Percentiles rank a stretch among this genome's conserved stretches.
Conservation (phyloP, 2,797 vertebrate species). For the Gobio occitaniae region DNA sequence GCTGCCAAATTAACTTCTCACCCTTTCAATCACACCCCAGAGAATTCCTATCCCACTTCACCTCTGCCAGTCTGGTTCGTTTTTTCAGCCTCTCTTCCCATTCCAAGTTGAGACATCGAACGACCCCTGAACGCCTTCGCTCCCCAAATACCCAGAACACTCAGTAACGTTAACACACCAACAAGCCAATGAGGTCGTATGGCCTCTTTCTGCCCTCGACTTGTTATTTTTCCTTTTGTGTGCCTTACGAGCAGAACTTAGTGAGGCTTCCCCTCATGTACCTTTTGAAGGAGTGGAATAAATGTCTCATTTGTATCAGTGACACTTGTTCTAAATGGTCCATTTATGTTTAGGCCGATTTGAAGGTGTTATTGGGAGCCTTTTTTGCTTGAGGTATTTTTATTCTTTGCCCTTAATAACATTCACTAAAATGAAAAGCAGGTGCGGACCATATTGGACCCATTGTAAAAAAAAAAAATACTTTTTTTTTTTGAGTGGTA, state of each 20-base stretch:
- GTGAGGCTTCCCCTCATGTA: constrained; percentile 48
- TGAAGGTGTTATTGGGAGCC: constrained; percentile 97
- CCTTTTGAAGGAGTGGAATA: constrained; percentile 41
- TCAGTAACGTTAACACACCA: constrained; percentile 55
- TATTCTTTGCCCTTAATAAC: constrained; percentile 98
- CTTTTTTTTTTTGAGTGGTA: constrained; percentile 84
- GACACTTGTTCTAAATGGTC: constrained; percentile 83
- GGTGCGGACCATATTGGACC: constrained; percentile 94
- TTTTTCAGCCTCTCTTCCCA: constrained; percentile 68
- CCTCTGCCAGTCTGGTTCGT: constrained; percentile 84
- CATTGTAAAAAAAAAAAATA: constrained; percentile 95
- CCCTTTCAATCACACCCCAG: constrained; percentile 99
- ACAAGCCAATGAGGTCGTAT: constrained; percentile 54
- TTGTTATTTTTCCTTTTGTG: constrained; percentile 64
- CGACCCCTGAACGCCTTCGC: constrained; percentile 53
- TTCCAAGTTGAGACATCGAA: constrained; percentile 68
- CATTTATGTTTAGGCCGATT: constrained; percentile 98
- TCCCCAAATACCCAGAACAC: constrained; percentile 59
- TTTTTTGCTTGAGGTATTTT: constrained; percentile 84
- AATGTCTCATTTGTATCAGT: constrained; percentile 55
- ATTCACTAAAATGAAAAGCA: constrained; percentile 98
- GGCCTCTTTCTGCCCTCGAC: constrained; percentile 56
- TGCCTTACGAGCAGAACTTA: neutral
- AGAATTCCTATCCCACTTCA: constrained; percentile 94
- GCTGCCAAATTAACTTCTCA: constrained; percentile 99